phyloP scores from a whole-genome alignment of 1,140 invertebrate species.

The Asobara japonica region DNA sequence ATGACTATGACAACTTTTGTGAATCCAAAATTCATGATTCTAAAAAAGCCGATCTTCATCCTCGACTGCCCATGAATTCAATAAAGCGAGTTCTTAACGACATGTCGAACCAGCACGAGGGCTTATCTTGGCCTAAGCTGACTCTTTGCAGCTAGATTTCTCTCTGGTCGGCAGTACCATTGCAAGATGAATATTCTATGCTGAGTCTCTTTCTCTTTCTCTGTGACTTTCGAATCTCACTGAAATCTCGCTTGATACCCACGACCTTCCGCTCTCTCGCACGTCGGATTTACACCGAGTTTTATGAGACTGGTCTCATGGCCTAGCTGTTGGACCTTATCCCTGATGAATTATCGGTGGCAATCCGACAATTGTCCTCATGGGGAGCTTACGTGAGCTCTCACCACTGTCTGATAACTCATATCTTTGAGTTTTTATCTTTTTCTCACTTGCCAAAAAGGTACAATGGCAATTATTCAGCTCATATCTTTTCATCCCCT shows the following conservation, averaged over 20 bases:
- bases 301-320: slow-evolving; percentile 27
- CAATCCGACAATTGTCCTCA: slow-evolving; percentile 3
- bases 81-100: slow-evolving; percentile 4
- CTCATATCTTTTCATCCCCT: background rate
- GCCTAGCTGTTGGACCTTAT: background rate
- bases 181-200: slow-evolving; percentile 62
- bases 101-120: background rate
- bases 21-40: background rate
- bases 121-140: slow-evolving; percentile 42
- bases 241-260: slow-evolving; percentile 17
- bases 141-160: slow-evolving; percentile 25
- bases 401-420: background rate
- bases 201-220: slow-evolving; percentile 45
- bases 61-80: background rate
- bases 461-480: background rate
- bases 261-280: slow-evolving; percentile 19
- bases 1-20: background rate
- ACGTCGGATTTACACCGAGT: slow-evolving; percentile 28
- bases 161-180: slow-evolving; percentile 15
- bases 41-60: background rate
- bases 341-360: slow-evolving; percentile 20
- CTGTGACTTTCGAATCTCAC: slow-evolving; percentile 20
- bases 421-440: background rate
- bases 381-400: background rate
- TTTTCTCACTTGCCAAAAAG: background rate